Evolutionary conservation across 2,797 vertebrate genomes (phyloP).

Genomic region (Coregonus ussuriensis): DNA sequence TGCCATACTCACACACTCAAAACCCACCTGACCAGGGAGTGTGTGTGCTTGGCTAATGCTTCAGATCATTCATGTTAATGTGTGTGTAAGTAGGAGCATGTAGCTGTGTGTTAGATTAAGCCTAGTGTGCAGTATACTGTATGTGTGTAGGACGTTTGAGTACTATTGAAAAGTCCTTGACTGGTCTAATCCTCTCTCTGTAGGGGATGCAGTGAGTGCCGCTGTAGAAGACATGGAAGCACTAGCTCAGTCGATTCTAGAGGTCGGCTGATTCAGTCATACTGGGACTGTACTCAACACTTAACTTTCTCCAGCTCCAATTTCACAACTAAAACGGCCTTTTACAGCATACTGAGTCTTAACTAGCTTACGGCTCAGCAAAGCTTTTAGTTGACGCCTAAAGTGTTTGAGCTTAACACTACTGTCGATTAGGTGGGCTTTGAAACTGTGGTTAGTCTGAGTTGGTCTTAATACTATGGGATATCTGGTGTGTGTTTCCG

Average conservation of each 20-base stretch:
- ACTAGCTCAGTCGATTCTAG: constrained; percentile 13
- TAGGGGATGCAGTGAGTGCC: not conserved
- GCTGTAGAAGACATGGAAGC: not conserved
- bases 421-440: constrained; percentile 44
- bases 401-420: constrained; percentile 44
- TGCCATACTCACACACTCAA: not conserved
- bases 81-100: not conserved
- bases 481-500: constrained; percentile 32
- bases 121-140: not conserved
- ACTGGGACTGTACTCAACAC: constrained; percentile 7
- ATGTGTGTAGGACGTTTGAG: not conserved
- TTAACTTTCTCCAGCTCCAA: constrained; percentile 30
- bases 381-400: constrained; percentile 46
- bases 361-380: constrained; percentile 47
- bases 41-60: not conserved
- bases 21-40: constrained; percentile 8
- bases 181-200: not conserved
- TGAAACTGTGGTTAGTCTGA: no score
- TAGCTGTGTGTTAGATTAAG: not conserved
- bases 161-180: not conserved
- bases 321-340: constrained; percentile 43
- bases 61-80: not conserved
- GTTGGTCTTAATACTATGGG: constrained; percentile 18
- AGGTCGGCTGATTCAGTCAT: constrained; percentile 9
- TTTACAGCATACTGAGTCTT: constrained; percentile 45